Percentiles rank a stretch among this genome's conserved stretches.
Evolutionary conservation across 1,140 invertebrate species (phyloP).

Genomic region (Drosophila fuyamai): DNA sequence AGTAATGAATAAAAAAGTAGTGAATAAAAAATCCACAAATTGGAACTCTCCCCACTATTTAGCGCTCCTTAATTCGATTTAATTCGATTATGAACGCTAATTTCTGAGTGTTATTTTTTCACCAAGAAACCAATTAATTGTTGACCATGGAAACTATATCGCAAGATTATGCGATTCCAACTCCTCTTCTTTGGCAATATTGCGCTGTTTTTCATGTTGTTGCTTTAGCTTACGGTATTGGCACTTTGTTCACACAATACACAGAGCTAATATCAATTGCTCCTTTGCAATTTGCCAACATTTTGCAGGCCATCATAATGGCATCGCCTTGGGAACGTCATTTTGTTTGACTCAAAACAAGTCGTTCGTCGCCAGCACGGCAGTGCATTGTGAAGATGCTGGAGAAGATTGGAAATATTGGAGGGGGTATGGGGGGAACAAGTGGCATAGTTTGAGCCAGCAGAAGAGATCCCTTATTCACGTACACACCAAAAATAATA

Average conservation of each 20-base stretch:
- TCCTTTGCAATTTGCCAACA: constrained; percentile 70
- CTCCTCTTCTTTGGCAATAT: neutral
- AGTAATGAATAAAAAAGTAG: no score
- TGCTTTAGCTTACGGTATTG: constrained; percentile 32
- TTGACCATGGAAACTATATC: constrained; percentile 29
- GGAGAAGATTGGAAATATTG: constrained; percentile 26
- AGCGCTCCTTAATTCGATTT: neutral
- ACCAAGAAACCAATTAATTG: constrained; percentile 48
- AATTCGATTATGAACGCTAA: neutral
- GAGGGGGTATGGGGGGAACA: neutral
- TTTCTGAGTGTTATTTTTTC: neutral
- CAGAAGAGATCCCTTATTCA: constrained; percentile 16
- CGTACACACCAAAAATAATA: constrained; percentile 13
- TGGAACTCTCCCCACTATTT: no score
- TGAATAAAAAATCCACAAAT: no score
- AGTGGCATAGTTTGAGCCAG: neutral
- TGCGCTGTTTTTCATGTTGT: constrained; percentile 5
- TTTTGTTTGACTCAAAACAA: constrained; percentile 77
- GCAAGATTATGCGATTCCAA: constrained; percentile 27
- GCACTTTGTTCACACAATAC: constrained; percentile 47
- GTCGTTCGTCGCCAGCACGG: constrained; percentile 49
- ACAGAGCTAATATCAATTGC: constrained; percentile 76
- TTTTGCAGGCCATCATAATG: constrained; percentile 72
- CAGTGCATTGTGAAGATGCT: constrained; percentile 20
- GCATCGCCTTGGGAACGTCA: constrained; percentile 81